These are phyloP conservation scores for Brachionus rotundiformis DNA, from an alignment of 1,140 invertebrate species.

Conservation along the genomic window DNA sequence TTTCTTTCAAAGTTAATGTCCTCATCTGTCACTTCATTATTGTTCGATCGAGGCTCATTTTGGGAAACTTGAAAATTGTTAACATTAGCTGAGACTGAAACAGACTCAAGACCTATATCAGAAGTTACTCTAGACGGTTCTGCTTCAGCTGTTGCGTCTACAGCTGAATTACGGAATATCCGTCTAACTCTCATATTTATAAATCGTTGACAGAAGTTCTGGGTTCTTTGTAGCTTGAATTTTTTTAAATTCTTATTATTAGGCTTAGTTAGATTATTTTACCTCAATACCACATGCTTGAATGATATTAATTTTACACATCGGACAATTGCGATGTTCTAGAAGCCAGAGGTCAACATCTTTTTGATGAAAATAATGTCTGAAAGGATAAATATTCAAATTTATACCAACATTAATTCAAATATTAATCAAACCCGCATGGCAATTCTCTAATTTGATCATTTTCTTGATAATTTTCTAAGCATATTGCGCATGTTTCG, in stretches of 20 bases:
- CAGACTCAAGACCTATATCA: neutral
- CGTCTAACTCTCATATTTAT: neutral
- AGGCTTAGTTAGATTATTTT: neutral
- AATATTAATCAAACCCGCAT: too few species aligned
- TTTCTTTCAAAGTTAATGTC: neutral
- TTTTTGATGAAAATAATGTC: conserved; percentile 87
- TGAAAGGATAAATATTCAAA: conserved; percentile 62
- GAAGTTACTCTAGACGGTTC: neutral
- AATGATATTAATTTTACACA: conserved; percentile 92
- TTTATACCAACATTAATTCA: too few species aligned
- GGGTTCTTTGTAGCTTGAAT: neutral
- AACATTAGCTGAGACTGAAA: neutral
- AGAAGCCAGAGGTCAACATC: conserved; percentile 92
- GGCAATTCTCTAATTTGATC: conserved; percentile 47
- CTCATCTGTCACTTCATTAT: neutral
- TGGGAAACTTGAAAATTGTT: neutral
- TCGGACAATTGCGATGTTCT: conserved; percentile 86
- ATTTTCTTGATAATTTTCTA: conserved; percentile 45
- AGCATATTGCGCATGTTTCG: conserved; percentile 51
- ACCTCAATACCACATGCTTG: conserved; percentile 75
- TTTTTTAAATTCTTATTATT: neutral
- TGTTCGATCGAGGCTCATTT: neutral
- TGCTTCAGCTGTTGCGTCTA: neutral
- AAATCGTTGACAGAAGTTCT: neutral
- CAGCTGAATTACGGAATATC: neutral